A percentile compares a stretch with the other conserved stretches of the same genome.
phyloP scores from a whole-genome alignment of 2,888 invertebrate species.

The Saturnia japonica region DNA sequence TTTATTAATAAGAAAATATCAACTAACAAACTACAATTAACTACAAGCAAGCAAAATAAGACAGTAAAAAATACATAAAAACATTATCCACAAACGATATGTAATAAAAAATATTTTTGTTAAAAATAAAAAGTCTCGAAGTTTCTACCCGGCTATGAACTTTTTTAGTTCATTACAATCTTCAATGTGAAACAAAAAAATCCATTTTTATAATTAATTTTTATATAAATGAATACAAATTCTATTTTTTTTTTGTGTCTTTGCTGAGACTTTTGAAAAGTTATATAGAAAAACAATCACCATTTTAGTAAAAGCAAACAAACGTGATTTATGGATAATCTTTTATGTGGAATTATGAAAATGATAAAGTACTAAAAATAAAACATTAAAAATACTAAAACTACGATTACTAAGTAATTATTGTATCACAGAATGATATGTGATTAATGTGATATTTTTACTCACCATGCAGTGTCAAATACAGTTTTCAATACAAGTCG shows the following conservation, averaged over 20 bases:
- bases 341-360: neutral
- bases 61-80: neutral
- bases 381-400: neutral
- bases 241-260: neutral
- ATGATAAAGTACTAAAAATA: slow-evolving; percentile 1
- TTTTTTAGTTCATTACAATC: neutral
- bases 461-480: neutral
- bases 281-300: neutral
- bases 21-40: slow-evolving; percentile 23
- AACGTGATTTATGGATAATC: slow-evolving; percentile 10
- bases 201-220: neutral
- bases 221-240: neutral
- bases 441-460: neutral
- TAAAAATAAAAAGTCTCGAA: neutral
- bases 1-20: slow-evolving; percentile 31
- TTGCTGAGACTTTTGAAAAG: neutral
- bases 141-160: neutral
- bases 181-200: neutral
- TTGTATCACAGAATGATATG: neutral
- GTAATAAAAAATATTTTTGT: neutral
- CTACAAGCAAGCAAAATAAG: slow-evolving; percentile 13
- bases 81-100: slow-evolving; percentile 1
- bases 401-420: neutral
- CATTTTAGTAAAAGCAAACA: neutral
- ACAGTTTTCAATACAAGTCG: neutral